Evolutionary conservation across 2,888 invertebrate genomes (phyloP).

Genomic region (Euplagia quadripunctaria): DNA sequence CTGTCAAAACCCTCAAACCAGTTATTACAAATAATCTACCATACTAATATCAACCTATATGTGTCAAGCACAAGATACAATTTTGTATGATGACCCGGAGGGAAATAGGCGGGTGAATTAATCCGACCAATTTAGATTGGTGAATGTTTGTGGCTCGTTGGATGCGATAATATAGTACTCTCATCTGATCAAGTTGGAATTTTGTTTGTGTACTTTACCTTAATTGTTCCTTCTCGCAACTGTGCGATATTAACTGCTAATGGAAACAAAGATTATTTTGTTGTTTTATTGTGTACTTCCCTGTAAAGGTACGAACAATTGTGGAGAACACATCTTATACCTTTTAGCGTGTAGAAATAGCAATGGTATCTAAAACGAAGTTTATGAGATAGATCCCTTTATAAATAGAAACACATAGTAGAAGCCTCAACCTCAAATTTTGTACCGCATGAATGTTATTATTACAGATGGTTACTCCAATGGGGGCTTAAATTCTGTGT

Average conservation of each 20-base stretch:
- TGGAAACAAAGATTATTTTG: constrained; percentile 1
- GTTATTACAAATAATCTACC: constrained; percentile 15
- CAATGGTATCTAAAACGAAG: neutral
- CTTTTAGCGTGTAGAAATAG: neutral
- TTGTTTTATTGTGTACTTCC: constrained; percentile 1
- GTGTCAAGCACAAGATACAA: neutral
- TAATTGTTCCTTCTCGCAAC: constrained; percentile 29
- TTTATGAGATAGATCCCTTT: neutral
- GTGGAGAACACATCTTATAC: neutral
- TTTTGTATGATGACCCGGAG: neutral
- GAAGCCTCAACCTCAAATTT: neutral
- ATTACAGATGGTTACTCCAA: neutral
- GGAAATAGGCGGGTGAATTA: constrained; percentile 34
- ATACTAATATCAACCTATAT: constrained; percentile 12
- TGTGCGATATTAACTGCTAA: neutral
- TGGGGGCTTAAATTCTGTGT: neutral
- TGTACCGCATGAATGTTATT: neutral
- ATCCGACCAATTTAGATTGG: constrained; percentile 50
- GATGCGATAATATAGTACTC: constrained; percentile 26
- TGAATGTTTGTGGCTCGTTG: constrained; percentile 37
- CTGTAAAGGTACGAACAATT: neutral
- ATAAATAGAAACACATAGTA: neutral
- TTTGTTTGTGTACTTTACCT: constrained; percentile 26
- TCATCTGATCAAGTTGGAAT: constrained; percentile 26
- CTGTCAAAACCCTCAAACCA: constrained; percentile 31